Conservation (phyloP, 2,888 invertebrate genomes). For the Macrosoma leucophasiata region DNA sequence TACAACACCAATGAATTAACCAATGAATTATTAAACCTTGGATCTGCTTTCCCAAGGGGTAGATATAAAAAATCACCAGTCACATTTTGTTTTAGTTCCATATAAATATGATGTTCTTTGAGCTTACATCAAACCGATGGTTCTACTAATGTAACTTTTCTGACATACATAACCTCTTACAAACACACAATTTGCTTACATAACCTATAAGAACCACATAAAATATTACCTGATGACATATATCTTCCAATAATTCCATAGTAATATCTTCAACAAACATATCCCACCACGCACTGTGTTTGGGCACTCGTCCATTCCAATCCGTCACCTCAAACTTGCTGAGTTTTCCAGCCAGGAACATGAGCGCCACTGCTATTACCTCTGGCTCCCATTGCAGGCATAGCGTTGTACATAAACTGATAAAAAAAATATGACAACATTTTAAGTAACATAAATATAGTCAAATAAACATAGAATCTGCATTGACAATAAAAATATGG, state of each 20-base stretch:
- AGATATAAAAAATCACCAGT: no score
- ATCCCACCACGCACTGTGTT: conserved; percentile 97
- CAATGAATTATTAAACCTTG: no score
- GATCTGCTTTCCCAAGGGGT: no score
- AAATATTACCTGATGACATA: conserved; percentile 89
- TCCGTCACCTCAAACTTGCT: conserved; percentile 96
- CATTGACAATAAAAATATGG: neutral
- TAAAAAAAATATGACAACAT: conserved; percentile 16
- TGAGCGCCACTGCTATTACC: conserved; percentile 96
- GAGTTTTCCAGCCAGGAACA: conserved; percentile 97
- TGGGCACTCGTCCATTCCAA: conserved; percentile 87
- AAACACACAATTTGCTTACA: no score
- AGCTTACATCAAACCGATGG: no score
- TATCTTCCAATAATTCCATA: conserved; percentile 95
- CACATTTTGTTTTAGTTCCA: no score
- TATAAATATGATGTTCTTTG: no score
- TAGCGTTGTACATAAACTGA: conserved; percentile 93
- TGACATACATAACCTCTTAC: no score
- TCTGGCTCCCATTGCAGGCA: conserved; percentile 99
- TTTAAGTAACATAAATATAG: neutral
- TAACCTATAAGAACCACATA: no score
- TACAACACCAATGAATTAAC: no score
- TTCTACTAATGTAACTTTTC: no score
- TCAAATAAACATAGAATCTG: conserved; percentile 1
- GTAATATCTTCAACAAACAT: conserved; percentile 97